These are phyloP conservation scores for Donacobius atricapilla DNA, from an alignment of 2,113 vertebrate species.

Conservation along the genomic window DNA sequence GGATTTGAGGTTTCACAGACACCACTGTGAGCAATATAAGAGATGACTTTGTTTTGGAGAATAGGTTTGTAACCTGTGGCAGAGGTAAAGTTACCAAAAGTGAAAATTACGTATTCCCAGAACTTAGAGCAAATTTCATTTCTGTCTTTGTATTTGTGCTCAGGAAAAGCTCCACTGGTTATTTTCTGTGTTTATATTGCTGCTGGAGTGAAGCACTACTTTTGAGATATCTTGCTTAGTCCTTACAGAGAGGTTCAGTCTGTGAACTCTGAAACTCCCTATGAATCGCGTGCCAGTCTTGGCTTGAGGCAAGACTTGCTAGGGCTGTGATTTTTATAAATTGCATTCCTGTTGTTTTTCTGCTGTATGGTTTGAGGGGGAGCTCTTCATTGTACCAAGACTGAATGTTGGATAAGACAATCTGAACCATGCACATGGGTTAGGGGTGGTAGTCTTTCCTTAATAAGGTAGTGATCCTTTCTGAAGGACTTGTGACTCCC, in stretches of 20 bases:
- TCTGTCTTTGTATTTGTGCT: not conserved
- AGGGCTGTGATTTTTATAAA: not conserved
- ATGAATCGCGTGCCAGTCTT: not conserved
- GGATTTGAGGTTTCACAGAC: not conserved
- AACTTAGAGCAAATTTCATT: not conserved
- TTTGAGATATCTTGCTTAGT: not conserved
- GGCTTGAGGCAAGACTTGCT: not conserved
- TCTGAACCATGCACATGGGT: rapidly evolving
- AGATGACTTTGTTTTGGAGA: not conserved
- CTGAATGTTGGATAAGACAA: not conserved
- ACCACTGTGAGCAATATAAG: not conserved
- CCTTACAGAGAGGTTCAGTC: not conserved
- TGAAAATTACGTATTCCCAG: not conserved
- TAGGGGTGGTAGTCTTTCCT: not conserved
- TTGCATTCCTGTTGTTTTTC: not conserved
- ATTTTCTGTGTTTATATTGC: not conserved
- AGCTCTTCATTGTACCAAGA: not conserved
- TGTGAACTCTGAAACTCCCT: rapidly evolving
- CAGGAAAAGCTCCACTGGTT: not conserved
- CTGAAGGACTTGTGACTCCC: not conserved
- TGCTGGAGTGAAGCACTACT: not conserved
- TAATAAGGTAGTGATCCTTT: not conserved
- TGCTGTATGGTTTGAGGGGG: not conserved
- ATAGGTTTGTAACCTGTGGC: not conserved
- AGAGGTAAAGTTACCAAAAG: not conserved